phyloP scores from a whole-genome alignment of 1,140 invertebrate species.

The Eufriesea mexicana region DNA sequence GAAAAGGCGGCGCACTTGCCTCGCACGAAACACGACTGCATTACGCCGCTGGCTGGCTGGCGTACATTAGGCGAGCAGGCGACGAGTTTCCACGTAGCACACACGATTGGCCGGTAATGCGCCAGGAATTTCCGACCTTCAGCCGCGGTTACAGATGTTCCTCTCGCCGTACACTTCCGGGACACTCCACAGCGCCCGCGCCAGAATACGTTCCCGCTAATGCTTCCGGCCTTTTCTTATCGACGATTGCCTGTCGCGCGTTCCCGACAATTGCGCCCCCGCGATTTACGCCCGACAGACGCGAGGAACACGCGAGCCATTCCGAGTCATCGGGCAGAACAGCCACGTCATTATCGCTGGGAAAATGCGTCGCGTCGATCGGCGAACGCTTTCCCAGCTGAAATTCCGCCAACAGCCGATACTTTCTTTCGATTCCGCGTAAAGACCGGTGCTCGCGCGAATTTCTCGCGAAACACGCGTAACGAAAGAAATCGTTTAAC shows the following conservation, averaged over 20 bases:
- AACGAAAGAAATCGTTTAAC: not conserved
- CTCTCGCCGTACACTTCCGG: constrained; percentile 56
- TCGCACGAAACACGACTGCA: constrained; percentile 68
- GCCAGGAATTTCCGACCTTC: constrained; percentile 65
- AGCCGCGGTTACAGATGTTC: constrained; percentile 60
- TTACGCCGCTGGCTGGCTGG: constrained; percentile 51
- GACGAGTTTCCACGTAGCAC: constrained; percentile 53
- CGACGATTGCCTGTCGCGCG: constrained; percentile 27
- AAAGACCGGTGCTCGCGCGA: too few species aligned
- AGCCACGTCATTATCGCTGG: not conserved
- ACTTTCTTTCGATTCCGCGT: too few species aligned
- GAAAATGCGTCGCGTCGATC: not conserved
- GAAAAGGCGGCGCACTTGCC: constrained; percentile 47
- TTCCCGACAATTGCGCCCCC: constrained; percentile 25
- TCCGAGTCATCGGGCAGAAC: not conserved
- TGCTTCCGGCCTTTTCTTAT: constrained; percentile 58
- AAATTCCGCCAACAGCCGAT: too few species aligned
- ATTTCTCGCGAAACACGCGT: too few species aligned
- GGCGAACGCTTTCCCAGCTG: not conserved
- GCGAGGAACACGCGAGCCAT: not conserved
- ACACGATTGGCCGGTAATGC: constrained; percentile 69
- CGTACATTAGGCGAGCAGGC: constrained; percentile 62
- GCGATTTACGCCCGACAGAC: not conserved
- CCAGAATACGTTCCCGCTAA: constrained; percentile 35
- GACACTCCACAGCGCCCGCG: constrained; percentile 28